These are phyloP conservation scores for Micrasema longulum DNA, from an alignment of 1,140 invertebrate genomes.

Conservation along the genomic window DNA sequence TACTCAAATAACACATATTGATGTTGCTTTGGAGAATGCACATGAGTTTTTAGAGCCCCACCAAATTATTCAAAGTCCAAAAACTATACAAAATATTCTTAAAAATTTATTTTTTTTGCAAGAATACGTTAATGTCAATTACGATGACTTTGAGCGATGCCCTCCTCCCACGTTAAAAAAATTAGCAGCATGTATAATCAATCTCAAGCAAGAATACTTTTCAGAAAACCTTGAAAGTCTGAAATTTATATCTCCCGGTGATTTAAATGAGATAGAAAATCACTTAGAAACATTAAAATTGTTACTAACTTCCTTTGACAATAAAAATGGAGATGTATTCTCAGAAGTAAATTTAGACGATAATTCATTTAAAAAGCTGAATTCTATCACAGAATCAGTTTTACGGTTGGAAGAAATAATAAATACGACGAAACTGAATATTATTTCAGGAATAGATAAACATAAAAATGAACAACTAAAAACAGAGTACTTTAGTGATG, in stretches of 20 bases:
- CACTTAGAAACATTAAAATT: conserved; percentile 13
- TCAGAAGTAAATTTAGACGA: conserved; percentile 48
- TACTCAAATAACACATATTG: conserved; percentile 15
- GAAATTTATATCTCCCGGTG: too few relatives aligned
- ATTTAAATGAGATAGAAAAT: neutral
- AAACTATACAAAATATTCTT: conserved; percentile 52
- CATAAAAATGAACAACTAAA: conserved; percentile 1
- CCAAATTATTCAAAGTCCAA: conserved; percentile 49
- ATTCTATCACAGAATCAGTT: conserved; percentile 39
- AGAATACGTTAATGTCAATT: conserved; percentile 58
- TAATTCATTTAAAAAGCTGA: conserved; percentile 26
- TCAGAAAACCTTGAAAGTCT: too few relatives aligned
- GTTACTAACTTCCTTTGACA: neutral
- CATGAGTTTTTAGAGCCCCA: conserved; percentile 48
- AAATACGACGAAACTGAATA: too few relatives aligned
- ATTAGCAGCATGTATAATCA: conserved; percentile 53
- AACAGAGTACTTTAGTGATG: conserved; percentile 11
- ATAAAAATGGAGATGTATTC: neutral
- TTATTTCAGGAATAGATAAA: too few relatives aligned
- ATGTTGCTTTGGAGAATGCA: conserved; percentile 50
- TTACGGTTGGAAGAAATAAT: conserved; percentile 21
- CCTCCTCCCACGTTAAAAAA: conserved; percentile 60
- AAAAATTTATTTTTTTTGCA: conserved; percentile 59
- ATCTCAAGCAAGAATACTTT: neutral
- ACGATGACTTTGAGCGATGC: conserved; percentile 58